Percentiles rank a stretch among this genome's conserved stretches.
Evolutionary conservation across 2,888 invertebrate species (phyloP).

Genomic region (Smittia aterrima): DNA sequence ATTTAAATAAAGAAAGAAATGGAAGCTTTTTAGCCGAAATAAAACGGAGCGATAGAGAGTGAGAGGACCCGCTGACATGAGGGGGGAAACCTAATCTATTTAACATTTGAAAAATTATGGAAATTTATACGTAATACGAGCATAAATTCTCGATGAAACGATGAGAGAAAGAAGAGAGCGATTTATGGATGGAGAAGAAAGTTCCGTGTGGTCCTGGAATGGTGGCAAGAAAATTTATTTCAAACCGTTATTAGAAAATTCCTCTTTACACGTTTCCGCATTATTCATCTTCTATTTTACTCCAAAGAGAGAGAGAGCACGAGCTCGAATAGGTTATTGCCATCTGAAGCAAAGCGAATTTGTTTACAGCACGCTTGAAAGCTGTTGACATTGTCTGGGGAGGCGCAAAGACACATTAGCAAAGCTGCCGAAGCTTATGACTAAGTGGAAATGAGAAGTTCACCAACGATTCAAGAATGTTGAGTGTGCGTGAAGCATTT

Average conservation of each 20-base stretch:
- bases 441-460: background rate
- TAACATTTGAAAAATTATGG: conserved; percentile 41
- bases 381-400: background rate
- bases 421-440: background rate
- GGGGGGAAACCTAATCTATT: conserved; percentile 36
- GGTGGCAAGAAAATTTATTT: conserved; percentile 36
- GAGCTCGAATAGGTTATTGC: background rate
- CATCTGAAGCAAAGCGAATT: background rate
- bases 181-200: background rate
- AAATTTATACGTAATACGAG: conserved; percentile 39
- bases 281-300: conserved; percentile 28
- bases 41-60: background rate
- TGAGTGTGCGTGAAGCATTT: background rate
- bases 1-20: conserved; percentile 21
- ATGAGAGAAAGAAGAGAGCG: background rate
- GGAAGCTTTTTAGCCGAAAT: conserved; percentile 10
- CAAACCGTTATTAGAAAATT: conserved; percentile 24
- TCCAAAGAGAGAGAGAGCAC: background rate
- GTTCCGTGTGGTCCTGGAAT: background rate
- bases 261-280: conserved; percentile 15
- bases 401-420: background rate
- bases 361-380: background rate
- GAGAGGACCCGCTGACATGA: background rate
- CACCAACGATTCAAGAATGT: background rate
- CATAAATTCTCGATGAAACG: conserved; percentile 33